These are phyloP conservation scores for Caenorhabditis sp. DNA, from an alignment of 2,888 invertebrate genomes.

Conservation along the genomic window DNA sequence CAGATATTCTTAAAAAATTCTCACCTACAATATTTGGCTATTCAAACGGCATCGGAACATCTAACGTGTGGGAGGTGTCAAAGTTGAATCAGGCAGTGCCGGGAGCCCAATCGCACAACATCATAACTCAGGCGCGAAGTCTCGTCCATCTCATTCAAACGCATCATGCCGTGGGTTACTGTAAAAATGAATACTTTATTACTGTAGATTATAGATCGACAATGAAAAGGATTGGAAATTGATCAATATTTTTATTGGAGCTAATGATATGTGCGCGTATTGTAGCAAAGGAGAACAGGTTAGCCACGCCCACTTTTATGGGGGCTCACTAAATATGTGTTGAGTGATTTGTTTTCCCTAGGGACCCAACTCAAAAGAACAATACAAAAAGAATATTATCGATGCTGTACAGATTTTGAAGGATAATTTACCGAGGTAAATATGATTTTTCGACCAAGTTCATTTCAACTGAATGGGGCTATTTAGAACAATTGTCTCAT, in stretches of 20 bases:
- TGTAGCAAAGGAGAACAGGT: conserved; percentile 43
- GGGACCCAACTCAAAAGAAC: conserved; percentile 34
- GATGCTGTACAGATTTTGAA: conserved; percentile 53
- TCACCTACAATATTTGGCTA: conserved; percentile 77
- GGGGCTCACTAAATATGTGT: neutral
- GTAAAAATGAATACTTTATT: neutral
- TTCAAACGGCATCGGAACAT: conserved; percentile 53
- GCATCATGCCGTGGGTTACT: conserved; percentile 44
- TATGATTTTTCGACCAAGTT: neutral
- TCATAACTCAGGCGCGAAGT: conserved; percentile 50
- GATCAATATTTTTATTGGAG: conserved; percentile 64
- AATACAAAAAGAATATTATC: conserved; percentile 50
- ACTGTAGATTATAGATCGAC: conserved; percentile 33
- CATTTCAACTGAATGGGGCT: neutral
- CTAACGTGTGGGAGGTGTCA: conserved; percentile 59
- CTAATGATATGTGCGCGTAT: conserved; percentile 63
- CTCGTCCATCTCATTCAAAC: conserved; percentile 51
- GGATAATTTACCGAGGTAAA: conserved; percentile 49
- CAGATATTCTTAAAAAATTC: conserved; percentile 79
- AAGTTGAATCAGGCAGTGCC: conserved; percentile 58
- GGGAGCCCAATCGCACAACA: conserved; percentile 54
- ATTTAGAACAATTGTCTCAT: conserved; percentile 52
- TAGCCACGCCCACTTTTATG: neutral
- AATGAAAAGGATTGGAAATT: conserved; percentile 64
- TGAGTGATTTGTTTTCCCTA: conserved; percentile 15